Base-by-base conservation (phyloP, 2,797 vertebrate species). In the Eidolon dupreanum region DNA sequence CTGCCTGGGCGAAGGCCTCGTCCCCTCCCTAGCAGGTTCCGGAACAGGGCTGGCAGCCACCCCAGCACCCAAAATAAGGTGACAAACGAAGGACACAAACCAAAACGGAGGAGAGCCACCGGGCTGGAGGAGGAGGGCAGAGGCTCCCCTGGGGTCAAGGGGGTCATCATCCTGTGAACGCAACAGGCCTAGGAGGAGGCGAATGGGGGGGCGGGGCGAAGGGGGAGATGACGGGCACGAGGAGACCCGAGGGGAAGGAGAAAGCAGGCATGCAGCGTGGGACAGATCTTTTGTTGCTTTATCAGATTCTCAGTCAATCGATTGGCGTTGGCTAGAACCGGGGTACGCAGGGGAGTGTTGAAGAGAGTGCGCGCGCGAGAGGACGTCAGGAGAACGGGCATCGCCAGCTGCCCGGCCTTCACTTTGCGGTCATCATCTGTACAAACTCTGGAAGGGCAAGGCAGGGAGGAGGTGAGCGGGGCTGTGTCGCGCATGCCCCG, bases 391-490 rank as follows among this genome's bases (percentile, higher is more conserved):
- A 97, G 92, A 84, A 82, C 4, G 97, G 98, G 97, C 98, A 97
- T 97, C 59, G 8, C 97, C 97, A 97, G 97, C 97, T 97, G 97
- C 98, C 98, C 97, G 11, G 70, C 79, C 94, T 97, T 98, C 99
- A 99, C 98, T 99, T 99, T 85, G 99, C 99, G 4, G 99, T 99
- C 99, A 99, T 99, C 99, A 99, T 99, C 98, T 99, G 99, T 98
- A 99, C 99, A 97, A 99, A 99, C 98, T 99, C 99, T 99, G 99
- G 88, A 82, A 94, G 77, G 5, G 26, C 13, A 13, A 57, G 63
- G 74, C 2, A 22, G 9, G 6, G 8, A 17, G 51, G 2, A 3
- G 38, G 51, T 0, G 3, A 17, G 51, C 0, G 0, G 22, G 71
- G 49, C 63, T 10, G 1, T 12, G 66, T 59, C 22, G 0, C 2